Conservation (phyloP, 2,797 vertebrate genomes). For the Melanotaenia pygmaea region DNA sequence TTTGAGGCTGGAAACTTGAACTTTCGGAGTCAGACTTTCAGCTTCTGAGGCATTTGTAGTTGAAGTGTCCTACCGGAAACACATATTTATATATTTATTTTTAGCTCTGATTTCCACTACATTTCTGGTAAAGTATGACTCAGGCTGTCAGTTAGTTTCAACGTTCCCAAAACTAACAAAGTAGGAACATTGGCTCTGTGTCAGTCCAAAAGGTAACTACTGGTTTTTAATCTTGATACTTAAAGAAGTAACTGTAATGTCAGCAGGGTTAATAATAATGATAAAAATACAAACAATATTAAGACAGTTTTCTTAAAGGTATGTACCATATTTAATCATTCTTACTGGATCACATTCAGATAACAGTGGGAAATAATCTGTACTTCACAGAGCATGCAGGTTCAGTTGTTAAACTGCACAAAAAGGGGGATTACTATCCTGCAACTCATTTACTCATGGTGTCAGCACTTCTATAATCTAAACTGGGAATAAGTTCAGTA, state of each 20-base stretch:
- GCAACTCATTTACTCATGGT: not conserved
- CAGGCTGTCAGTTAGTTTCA: constrained; percentile 1
- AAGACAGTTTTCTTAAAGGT: no score
- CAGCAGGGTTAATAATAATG: not conserved
- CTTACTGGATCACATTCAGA: not conserved
- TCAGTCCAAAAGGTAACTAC: not conserved
- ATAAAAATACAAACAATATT: not conserved
- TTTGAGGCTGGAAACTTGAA: not conserved
- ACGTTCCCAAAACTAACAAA: not conserved
- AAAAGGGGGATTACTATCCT: not conserved
- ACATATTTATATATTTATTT: not conserved
- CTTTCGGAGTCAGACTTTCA: no score
- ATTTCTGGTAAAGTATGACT: not conserved
- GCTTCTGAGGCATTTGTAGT: not conserved
- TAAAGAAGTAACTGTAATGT: not conserved
- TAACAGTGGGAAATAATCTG: not conserved
- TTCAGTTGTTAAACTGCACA: not conserved
- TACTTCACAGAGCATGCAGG: not conserved
- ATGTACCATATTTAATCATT: not conserved
- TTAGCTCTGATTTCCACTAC: not conserved
- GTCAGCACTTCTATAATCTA: not conserved
- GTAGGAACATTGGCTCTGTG: not conserved
- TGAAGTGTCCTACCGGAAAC: not conserved
- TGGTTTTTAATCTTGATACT: not conserved
- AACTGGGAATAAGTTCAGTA: not conserved